A percentile compares a stretch with the other conserved stretches of the same genome.
phyloP scores from a whole-genome alignment of 2,797 vertebrate genomes.

The Benthosema pterotum region DNA sequence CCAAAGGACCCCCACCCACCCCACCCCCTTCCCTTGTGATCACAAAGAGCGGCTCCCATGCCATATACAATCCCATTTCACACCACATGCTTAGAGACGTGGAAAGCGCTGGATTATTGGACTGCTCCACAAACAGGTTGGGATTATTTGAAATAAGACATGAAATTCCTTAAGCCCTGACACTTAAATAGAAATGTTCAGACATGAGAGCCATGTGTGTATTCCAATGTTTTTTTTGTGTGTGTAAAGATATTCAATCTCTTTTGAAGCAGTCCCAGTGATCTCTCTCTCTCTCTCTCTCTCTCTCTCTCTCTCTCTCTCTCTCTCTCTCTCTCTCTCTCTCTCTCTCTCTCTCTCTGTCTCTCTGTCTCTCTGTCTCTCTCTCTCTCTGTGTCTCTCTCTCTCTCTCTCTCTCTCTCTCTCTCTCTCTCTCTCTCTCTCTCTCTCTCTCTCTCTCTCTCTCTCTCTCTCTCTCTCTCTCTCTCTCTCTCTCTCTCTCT shows the following conservation, averaged over 20 bases:
- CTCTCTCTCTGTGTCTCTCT: too few relatives aligned
- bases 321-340: too few relatives aligned
- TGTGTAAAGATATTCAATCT: conserved; percentile 1
- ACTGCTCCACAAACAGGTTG: conserved; percentile 39
- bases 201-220: conserved; percentile 17
- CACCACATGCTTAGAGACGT: conserved; percentile 48
- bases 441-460: too few relatives aligned
- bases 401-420: too few relatives aligned
- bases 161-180: conserved; percentile 52
- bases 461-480: too few relatives aligned
- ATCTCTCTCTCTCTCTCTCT: too few relatives aligned
- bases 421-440: too few relatives aligned
- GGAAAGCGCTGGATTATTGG: conserved; percentile 46
- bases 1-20: conserved; percentile 46
- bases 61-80: conserved; percentile 75
- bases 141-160: conserved; percentile 67
- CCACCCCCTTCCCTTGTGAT: conserved; percentile 63
- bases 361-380: too few relatives aligned
- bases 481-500: too few relatives aligned
- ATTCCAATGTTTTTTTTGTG: background rate
- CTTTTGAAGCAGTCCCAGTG: background rate
- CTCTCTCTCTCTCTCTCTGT: too few relatives aligned
- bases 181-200: conserved; percentile 12
- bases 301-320: too few relatives aligned
- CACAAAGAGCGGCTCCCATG: conserved; percentile 74